Evolutionary conservation across 2,113 vertebrate species (phyloP).

Genomic region (Eupsittula cactorum): DNA sequence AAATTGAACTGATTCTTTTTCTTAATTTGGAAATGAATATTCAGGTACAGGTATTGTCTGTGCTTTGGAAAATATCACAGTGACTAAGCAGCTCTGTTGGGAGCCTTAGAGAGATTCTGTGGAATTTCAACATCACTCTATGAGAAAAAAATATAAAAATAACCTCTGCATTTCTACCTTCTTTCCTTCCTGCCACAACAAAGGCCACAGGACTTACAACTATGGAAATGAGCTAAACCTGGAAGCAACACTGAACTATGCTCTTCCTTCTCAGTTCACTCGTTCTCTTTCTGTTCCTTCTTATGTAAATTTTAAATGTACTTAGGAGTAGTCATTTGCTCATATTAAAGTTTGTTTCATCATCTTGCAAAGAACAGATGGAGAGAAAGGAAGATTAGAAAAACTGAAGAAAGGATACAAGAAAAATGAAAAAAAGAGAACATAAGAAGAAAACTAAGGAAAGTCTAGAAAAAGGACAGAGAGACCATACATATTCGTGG

Average conservation of each 20-base stretch:
- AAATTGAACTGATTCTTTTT: neutral
- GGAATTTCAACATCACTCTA: neutral
- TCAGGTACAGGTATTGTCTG: neutral
- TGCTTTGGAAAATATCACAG: neutral
- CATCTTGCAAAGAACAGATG: neutral
- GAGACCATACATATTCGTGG: rapidly evolving
- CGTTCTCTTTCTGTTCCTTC: neutral
- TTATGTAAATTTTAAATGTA: neutral
- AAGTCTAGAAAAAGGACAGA: neutral
- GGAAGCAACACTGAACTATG: neutral
- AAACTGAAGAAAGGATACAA: neutral
- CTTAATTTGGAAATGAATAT: neutral
- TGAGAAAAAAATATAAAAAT: neutral
- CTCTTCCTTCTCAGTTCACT: neutral
- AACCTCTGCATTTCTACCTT: neutral
- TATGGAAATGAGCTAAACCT: neutral
- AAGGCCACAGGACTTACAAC: neutral
- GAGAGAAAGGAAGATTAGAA: neutral
- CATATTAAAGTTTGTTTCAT: neutral
- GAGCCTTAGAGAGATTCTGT: neutral
- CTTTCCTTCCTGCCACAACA: neutral
- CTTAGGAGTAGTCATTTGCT: neutral
- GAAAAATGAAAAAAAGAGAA: neutral
- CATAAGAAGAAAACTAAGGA: neutral
- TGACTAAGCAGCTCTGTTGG: neutral